Base-by-base conservation (phyloP, 2,797 vertebrate species). In the Acipenser ruthenus region DNA sequence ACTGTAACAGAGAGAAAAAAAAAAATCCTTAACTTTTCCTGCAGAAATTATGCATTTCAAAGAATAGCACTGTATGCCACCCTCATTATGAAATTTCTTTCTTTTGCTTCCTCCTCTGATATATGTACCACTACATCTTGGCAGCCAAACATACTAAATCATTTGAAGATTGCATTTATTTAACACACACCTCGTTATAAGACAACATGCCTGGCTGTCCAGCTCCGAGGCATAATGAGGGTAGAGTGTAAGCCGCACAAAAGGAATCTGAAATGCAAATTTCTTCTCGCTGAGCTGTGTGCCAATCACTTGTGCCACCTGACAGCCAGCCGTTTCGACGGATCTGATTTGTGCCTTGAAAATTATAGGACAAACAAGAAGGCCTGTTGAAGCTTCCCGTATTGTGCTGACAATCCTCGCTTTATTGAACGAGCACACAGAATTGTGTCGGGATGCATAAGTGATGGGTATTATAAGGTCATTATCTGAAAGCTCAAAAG, bases 1-100 rank as follows among this genome's bases (percentile, higher is more conserved):
- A 58, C 53, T 78, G 10, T 58, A 58, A 58, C 6, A 58, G 12
- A n/a, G 55, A n/a, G 10, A 11, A 13, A 15, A 58, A 58, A 58
- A 58, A 58, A n/a, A 13, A n/a, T 58, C 10, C 55, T 58, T 9
- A 58, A 58, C 55, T 58, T 58, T 58, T 58, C 12, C 12, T 58
- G 10, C 55, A 58, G 11, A 58, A 58, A 58, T n/a, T 15, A n/a
- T 58, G 15, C 12, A 58, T 58, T 58, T 58, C 55, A 58, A 58
- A 58, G 55, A 58, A 58, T n/a, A 11, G 15, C 12, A 58, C 10
- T 58, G 37, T 5, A 37, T 37, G 55, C 10, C 55, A 58, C 15
- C 55, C 55, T 58, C 55, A 58, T 11, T 58, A 58, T n/a, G 15
- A 58, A 3, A 4, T n/a, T 58, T 37, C 37, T 37, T 58, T 58